These are phyloP conservation scores for Drepana arcuata DNA, from an alignment of 1,140 invertebrate species.

Conservation along the genomic window DNA sequence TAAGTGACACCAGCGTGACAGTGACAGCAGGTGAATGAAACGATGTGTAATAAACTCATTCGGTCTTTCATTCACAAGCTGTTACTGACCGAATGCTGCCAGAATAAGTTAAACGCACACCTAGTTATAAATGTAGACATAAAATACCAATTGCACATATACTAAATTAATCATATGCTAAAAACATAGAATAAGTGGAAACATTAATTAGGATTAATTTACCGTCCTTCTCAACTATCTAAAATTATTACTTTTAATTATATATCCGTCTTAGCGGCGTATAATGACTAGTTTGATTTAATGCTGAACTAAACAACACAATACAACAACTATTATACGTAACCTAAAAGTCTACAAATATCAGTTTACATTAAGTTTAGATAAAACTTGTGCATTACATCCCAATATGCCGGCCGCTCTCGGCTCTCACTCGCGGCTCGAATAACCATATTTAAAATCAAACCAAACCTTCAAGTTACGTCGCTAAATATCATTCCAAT, in stretches of 20 bases:
- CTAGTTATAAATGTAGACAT: conserved; percentile 43
- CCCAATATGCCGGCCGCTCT: conserved; percentile 7
- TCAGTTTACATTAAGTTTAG: conserved; percentile 39
- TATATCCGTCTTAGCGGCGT: too few relatives aligned
- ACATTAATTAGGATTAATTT: too few relatives aligned
- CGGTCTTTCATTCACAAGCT: too few relatives aligned
- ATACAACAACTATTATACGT: conserved; percentile 52
- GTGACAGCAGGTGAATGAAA: too few relatives aligned
- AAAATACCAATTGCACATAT: conserved; percentile 59
- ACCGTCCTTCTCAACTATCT: too few relatives aligned
- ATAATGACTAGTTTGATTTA: conserved; percentile 37
- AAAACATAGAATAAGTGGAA: too few relatives aligned
- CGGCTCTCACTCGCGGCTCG: neutral
- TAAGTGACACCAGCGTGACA: too few relatives aligned
- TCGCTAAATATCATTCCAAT: too few relatives aligned
- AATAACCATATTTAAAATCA: conserved; percentile 30
- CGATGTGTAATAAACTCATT: too few relatives aligned
- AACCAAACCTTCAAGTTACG: too few relatives aligned
- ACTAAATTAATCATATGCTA: conserved; percentile 60
- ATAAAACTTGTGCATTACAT: conserved; percentile 59
- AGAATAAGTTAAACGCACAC: conserved; percentile 55
- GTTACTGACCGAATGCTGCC: too few relatives aligned
- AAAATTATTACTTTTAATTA: too few relatives aligned
- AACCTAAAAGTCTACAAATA: conserved; percentile 40
- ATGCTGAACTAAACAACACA: conserved; percentile 44